A percentile compares a stretch with the other conserved stretches of the same genome.
phyloP scores from a whole-genome alignment of 2,113 vertebrate species.

The Crotalus horridus region DNA sequence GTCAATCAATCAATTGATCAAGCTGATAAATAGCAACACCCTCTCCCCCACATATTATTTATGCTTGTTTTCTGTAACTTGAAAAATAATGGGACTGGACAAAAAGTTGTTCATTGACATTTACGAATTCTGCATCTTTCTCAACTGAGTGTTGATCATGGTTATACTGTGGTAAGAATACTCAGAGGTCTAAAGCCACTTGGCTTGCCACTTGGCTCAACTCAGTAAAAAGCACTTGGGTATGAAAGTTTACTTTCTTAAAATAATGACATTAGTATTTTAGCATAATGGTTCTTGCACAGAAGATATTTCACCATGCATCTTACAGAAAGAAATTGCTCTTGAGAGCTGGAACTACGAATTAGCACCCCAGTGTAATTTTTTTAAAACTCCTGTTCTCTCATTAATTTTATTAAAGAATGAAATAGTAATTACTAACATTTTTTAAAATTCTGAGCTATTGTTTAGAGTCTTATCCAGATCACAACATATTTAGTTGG shows the following conservation, averaged over 20 bases:
- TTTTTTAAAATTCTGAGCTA: not conserved
- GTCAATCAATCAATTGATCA: not conserved
- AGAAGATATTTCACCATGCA: not conserved
- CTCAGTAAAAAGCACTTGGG: not conserved
- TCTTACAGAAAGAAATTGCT: not conserved
- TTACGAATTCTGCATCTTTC: not conserved
- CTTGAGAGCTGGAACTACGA: not conserved
- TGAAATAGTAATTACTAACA: not conserved
- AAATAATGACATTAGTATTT: not conserved
- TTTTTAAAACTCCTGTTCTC: not conserved
- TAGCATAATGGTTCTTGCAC: not conserved
- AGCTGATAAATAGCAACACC: not conserved
- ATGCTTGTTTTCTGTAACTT: not conserved
- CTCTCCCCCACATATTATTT: not conserved
- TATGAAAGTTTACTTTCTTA: not conserved
- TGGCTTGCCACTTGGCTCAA: not conserved
- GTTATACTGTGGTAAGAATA: not conserved
- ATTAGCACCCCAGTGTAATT: not conserved
- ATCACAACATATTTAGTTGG: not conserved
- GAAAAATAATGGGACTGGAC: conserved; percentile 10
- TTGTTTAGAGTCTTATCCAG: not conserved
- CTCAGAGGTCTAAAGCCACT: not conserved
- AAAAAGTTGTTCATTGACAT: conserved; percentile 18
- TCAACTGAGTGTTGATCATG: not conserved
- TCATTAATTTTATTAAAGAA: not conserved